Percentiles rank a stretch among this genome's conserved stretches.
Evolutionary conservation across 2,888 invertebrate genomes (phyloP).

Genomic region (Brachycybe producta): DNA sequence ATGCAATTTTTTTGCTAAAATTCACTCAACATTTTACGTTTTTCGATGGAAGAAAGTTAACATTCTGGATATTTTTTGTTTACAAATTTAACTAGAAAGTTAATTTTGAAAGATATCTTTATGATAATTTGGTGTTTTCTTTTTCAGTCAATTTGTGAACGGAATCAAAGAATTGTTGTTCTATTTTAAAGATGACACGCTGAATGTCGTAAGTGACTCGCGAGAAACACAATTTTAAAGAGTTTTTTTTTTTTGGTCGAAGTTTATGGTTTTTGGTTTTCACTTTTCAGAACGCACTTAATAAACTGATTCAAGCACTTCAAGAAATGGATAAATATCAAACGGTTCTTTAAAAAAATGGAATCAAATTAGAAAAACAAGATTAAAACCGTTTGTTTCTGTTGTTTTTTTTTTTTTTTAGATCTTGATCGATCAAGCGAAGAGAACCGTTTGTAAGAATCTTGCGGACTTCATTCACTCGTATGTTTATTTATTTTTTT

Average conservation of each 20-base stretch:
- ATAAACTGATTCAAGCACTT: slow-evolving; percentile 60
- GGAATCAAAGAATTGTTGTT: slow-evolving; percentile 79
- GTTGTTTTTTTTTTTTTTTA: slow-evolving; percentile 21
- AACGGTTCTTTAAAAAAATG: slow-evolving; percentile 37
- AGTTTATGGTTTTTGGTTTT: slow-evolving; percentile 6
- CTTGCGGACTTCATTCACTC: slow-evolving; percentile 76
- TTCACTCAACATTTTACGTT: too few species aligned
- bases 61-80: not conserved
- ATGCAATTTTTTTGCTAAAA: too few species aligned
- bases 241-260: not conserved
- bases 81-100: not conserved
- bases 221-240: not conserved
- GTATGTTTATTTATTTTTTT: slow-evolving; percentile 41
- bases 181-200: slow-evolving; percentile 72
- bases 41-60: not conserved
- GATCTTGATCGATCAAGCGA: slow-evolving; percentile 80
- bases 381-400: not conserved
- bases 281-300: slow-evolving; percentile 43
- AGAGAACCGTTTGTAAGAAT: slow-evolving; percentile 78
- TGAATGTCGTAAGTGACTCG: slow-evolving; percentile 48
- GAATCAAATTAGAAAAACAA: not conserved
- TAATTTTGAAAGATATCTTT: not conserved
- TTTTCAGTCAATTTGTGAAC: slow-evolving; percentile 51
- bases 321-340: slow-evolving; percentile 91
- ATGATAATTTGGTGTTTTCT: slow-evolving; percentile 30